Evolutionary conservation across 2,797 vertebrate genomes (phyloP), one percentile per base, ranked within the genome.

Genomic region (Enteromius afrohamiltoni): DNA sequence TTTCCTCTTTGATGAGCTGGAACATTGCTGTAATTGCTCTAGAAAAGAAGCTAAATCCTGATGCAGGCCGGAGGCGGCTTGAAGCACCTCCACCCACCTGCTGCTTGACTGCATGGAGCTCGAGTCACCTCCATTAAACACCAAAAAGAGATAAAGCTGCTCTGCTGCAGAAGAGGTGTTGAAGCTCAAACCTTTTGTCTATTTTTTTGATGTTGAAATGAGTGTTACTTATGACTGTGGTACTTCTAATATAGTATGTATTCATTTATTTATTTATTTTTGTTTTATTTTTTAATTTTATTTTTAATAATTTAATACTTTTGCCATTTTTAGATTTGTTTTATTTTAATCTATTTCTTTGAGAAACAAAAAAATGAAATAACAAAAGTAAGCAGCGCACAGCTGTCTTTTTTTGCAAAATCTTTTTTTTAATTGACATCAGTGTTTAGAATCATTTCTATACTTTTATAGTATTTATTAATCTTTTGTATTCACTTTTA

Each of bases 81-180:
- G 47, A 11, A 68, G 77, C 64, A 53, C 31, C 29, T 68, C 64
- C 62, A 79, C 77, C 77, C 47, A 68, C 77, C 77, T 79, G 77
- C 62, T 79, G 64, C 77, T 53, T 53, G 62, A 79, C 77, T 79
- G 62, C 29, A 53, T 1, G 4, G 73, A 0, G 2, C 51, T 58
- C 0, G 13, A 26, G 76, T 77, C 76, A n/a, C 42, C 29, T 78
- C 42, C 1, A 49, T 78, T 78, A 14, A 49, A 14, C 65, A n/a
- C 11, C 42, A 65, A 42, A 65, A 17, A 29, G 26, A 29, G 26
- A 47, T 31, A 11, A 78, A 62, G 23, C 58, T 31, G 23, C 58
- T 4, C 17, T 1, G 3, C 14, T 45, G 42, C n/a, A 64, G 76
- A 37, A 29, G 21, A 21, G 58, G 29, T 47, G 47, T 42, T 75